Evolutionary conservation across 2,113 vertebrate genomes (phyloP).

Genomic region (Dicrurus megarhynchus): DNA sequence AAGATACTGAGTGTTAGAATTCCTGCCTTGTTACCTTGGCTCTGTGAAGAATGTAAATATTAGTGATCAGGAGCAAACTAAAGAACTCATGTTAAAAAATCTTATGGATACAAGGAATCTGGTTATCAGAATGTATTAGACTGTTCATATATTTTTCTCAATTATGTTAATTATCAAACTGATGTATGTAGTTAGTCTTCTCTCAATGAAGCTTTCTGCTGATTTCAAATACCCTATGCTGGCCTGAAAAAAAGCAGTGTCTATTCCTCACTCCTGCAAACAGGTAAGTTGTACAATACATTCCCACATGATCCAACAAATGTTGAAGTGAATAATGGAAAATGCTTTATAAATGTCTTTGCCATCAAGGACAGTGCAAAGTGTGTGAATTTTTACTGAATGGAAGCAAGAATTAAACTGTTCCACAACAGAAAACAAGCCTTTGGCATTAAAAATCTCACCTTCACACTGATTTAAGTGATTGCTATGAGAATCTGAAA

Average conservation of each 20-base stretch:
- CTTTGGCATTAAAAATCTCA: neutral
- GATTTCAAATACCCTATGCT: neutral
- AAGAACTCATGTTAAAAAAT: neutral
- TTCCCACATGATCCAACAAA: neutral
- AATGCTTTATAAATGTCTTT: neutral
- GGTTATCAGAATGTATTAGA: accelerated
- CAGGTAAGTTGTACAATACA: neutral
- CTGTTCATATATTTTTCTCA: neutral
- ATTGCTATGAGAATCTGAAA: neutral
- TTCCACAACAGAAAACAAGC: neutral
- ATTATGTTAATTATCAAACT: neutral
- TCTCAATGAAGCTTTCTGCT: neutral
- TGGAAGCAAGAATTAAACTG: neutral
- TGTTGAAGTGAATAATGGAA: neutral
- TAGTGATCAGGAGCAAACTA: neutral
- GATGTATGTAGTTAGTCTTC: neutral
- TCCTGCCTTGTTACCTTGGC: neutral
- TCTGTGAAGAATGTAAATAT: neutral
- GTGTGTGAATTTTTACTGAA: neutral
- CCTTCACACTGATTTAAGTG: neutral
- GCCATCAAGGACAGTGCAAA: neutral
- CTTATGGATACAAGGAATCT: neutral
- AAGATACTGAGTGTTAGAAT: neutral
- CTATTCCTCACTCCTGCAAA: neutral
- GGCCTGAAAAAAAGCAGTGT: neutral